Conservation (phyloP, 1,140 invertebrate species). For the Zophobas atratus region DNA sequence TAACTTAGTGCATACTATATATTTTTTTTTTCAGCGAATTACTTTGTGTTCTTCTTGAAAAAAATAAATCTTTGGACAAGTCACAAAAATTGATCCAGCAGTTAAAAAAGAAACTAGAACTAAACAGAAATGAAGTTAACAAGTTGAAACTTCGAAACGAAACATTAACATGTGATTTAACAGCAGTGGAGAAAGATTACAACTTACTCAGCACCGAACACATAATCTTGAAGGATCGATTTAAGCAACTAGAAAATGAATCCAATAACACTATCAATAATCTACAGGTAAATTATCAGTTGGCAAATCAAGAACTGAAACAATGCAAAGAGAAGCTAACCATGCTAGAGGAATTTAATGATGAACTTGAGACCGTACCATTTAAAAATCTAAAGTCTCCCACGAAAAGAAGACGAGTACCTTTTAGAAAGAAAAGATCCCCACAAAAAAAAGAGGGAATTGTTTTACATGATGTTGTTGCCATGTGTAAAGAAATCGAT, state of each 20-base stretch:
- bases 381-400: not conserved
- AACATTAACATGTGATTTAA: not conserved
- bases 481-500: not conserved
- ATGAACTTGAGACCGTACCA: not conserved
- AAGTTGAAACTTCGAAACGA: constrained; percentile 38
- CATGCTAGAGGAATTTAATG: not conserved
- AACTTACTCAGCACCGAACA: not conserved
- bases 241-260: constrained; percentile 23
- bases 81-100: constrained; percentile 18
- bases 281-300: constrained; percentile 34
- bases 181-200: constrained; percentile 7
- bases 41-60: constrained; percentile 7
- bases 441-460: constrained; percentile 3
- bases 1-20: constrained; percentile 28
- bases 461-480: not conserved
- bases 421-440: not conserved
- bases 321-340: constrained; percentile 16
- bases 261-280: constrained; percentile 18
- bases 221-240: not conserved
- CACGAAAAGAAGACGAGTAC: constrained; percentile 2
- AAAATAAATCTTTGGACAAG: constrained; percentile 23
- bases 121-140: constrained; percentile 40
- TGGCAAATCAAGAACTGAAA: constrained; percentile 30
- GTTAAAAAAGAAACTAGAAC: constrained; percentile 30
- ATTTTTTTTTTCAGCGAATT: constrained; percentile 27